Evolutionary conservation across 92 coral and sea anemone genomes (phyloP).

Genomic region (Desmophyllum pertusum): DNA sequence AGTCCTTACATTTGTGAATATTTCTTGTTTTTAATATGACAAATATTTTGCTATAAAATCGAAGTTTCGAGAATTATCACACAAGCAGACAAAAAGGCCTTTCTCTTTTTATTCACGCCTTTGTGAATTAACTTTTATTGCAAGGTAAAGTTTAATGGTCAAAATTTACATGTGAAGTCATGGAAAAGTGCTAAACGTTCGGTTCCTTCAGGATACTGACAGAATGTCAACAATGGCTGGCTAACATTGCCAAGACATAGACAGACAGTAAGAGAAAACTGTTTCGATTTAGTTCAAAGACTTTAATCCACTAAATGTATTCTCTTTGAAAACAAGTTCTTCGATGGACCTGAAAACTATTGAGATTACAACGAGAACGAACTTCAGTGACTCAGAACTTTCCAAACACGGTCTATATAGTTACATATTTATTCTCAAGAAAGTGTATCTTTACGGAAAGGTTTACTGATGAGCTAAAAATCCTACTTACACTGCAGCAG

Average conservation of each 20-base stretch:
- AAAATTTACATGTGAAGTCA: conserved; percentile 4
- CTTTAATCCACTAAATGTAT: not conserved
- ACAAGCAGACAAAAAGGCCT: not conserved
- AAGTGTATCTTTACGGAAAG: not conserved
- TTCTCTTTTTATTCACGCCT: conserved; percentile 17
- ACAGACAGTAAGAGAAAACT: not conserved
- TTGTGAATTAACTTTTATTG: conserved; percentile 26
- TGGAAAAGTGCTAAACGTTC: not conserved
- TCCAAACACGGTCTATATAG: not conserved
- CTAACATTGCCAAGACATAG: not conserved
- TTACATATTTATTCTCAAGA: not conserved
- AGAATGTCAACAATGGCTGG: not conserved
- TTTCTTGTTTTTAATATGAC: not conserved
- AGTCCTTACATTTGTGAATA: not conserved
- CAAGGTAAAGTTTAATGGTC: not conserved
- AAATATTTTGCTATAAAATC: not conserved
- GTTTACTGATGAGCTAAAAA: not conserved
- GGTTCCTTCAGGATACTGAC: not conserved
- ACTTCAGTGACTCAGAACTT: not conserved
- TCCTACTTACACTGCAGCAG: conserved; percentile 1
- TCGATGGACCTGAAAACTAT: not conserved
- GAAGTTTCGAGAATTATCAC: not conserved
- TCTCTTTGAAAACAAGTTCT: not conserved
- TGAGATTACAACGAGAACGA: not conserved
- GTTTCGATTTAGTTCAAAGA: not conserved